Evolutionary conservation across 2,113 vertebrate species (phyloP).

Genomic region (Fulica atra): DNA sequence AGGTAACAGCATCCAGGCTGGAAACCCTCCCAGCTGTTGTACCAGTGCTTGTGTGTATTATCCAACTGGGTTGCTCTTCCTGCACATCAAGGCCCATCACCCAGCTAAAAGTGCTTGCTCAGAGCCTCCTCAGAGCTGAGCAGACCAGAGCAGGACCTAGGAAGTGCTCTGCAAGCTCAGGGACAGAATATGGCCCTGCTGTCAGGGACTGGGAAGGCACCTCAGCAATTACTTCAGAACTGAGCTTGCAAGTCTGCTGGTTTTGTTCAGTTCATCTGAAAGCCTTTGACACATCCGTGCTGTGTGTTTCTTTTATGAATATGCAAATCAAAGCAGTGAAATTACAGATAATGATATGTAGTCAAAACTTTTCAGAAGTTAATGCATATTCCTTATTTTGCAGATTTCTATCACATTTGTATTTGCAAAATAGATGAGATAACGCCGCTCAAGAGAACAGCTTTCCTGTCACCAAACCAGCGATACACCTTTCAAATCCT

Average conservation of each 20-base stretch:
- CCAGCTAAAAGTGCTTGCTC: background rate
- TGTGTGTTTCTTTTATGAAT: slow-evolving; percentile 67
- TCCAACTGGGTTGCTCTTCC: background rate
- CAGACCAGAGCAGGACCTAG: background rate
- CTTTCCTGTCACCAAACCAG: background rate
- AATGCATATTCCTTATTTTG: slow-evolving; percentile 67
- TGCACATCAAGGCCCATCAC: rapidly evolving
- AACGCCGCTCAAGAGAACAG: slow-evolving; percentile 3
- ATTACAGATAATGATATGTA: slow-evolving; percentile 66
- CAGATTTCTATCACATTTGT: slow-evolving; percentile 67
- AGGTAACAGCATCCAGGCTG: rapidly evolving
- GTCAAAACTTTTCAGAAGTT: slow-evolving; percentile 70
- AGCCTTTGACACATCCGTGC: slow-evolving; percentile 59
- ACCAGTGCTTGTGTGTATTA: background rate
- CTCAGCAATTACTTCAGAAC: slow-evolving; percentile 24
- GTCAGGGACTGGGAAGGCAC: background rate
- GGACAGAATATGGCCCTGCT: background rate
- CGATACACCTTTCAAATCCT: background rate
- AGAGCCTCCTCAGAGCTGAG: background rate
- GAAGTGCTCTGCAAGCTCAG: background rate
- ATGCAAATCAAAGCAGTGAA: slow-evolving; percentile 67
- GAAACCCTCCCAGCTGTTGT: background rate
- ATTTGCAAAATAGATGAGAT: slow-evolving; percentile 71
- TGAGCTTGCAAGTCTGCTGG: slow-evolving; percentile 24
- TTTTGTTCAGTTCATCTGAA: slow-evolving; percentile 34